Conservation (phyloP, 2,888 invertebrate species). For the Pristionchus maxplancki region DNA sequence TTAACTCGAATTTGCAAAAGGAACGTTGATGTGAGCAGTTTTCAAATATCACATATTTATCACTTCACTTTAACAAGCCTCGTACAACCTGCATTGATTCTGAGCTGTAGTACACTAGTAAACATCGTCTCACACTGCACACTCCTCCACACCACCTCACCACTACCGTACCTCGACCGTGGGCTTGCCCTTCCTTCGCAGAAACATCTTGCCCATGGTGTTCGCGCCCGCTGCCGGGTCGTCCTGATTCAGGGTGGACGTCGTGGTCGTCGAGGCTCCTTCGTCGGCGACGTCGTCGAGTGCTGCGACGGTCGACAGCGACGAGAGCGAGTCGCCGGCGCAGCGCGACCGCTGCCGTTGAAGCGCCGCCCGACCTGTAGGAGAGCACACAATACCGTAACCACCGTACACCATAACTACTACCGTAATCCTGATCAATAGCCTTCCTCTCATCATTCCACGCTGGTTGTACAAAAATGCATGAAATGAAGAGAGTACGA, state of each 20-base stretch:
- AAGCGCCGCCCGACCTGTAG: constrained; percentile 55
- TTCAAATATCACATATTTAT: too few species aligned
- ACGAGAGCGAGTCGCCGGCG: constrained; percentile 37
- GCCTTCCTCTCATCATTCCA: too few species aligned
- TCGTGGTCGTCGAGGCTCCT: neutral
- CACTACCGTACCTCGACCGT: constrained; percentile 59
- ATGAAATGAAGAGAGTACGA: too few species aligned
- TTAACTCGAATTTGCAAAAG: neutral
- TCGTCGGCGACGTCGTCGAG: constrained; percentile 15
- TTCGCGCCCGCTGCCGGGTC: constrained; percentile 51
- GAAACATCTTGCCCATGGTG: constrained; percentile 51
- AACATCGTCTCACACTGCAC: neutral
- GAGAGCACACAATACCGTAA: constrained; percentile 20
- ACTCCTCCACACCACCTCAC: constrained; percentile 1
- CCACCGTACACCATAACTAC: neutral
- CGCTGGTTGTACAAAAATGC: too few species aligned
- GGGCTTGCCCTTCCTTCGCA: constrained; percentile 64
- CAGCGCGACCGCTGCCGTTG: constrained; percentile 60
- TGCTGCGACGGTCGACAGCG: constrained; percentile 27
- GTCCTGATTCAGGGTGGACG: constrained; percentile 50
- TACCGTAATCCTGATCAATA: too few species aligned
- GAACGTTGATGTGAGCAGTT: too few species aligned
- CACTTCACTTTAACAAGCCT: too few species aligned
- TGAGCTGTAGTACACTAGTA: neutral
- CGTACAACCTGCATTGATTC: neutral